phyloP scores from a whole-genome alignment of 2,888 invertebrate genomes.

The Altica lythri region DNA sequence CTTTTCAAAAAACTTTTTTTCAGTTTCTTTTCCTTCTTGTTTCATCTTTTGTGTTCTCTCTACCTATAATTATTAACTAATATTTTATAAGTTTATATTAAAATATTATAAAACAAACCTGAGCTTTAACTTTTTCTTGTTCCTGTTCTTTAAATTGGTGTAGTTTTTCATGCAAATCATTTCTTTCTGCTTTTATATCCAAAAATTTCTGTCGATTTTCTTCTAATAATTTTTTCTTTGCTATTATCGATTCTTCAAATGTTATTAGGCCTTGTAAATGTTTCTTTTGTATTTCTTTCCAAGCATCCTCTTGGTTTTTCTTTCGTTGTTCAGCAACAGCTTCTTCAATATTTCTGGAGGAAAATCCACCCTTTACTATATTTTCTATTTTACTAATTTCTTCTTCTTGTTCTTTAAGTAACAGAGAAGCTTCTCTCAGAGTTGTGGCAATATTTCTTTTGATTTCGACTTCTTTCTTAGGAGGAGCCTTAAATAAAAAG shows the following conservation, averaged over 20 bases:
- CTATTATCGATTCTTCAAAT: conserved; percentile 64
- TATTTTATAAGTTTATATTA: background rate
- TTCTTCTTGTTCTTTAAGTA: conserved; percentile 58
- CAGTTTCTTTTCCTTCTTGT: conserved; percentile 60
- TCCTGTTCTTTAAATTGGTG: conserved; percentile 60
- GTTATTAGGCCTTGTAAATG: conserved; percentile 64
- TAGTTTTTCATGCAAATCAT: conserved; percentile 59
- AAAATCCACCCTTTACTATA: conserved; percentile 58
- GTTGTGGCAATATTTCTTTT: conserved; percentile 61
- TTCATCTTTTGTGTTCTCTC: conserved; percentile 59
- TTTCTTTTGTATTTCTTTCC: conserved; percentile 63
- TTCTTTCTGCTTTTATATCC: conserved; percentile 60
- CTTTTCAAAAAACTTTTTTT: conserved; percentile 60
- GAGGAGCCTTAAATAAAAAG: conserved; percentile 18
- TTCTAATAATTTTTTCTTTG: conserved; percentile 60
- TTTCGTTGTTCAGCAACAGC: conserved; percentile 58
- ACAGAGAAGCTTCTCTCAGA: conserved; percentile 60
- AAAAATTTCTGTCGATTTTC: conserved; percentile 61
- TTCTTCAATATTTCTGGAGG: conserved; percentile 56
- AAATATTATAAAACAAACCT: conserved; percentile 27
- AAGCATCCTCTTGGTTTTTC: conserved; percentile 58
- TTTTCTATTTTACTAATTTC: conserved; percentile 62
- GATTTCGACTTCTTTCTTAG: conserved; percentile 45
- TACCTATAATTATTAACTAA: conserved; percentile 44
- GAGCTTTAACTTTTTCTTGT: conserved; percentile 59